A percentile compares a stretch with the other conserved stretches of the same genome.
Evolutionary conservation across 2,113 vertebrate genomes (phyloP).

Genomic region (Lanius ludovicianus): DNA sequence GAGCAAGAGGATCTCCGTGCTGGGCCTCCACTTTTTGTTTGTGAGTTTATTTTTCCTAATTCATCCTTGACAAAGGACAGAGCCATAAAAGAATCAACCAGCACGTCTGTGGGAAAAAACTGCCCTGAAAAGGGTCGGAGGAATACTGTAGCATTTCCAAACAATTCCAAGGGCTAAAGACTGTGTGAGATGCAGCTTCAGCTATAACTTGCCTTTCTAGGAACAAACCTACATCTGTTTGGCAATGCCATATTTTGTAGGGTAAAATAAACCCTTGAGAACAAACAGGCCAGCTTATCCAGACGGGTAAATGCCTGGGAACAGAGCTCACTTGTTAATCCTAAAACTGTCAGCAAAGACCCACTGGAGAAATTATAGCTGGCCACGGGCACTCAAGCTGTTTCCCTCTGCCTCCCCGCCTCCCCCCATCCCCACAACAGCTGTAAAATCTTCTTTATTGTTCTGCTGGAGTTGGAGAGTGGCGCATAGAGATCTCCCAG

Average conservation of each 20-base stretch:
- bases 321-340: slow-evolving; percentile 68
- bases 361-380: slow-evolving; percentile 66
- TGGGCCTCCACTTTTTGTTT: slow-evolving; percentile 58
- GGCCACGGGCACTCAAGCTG: slow-evolving; percentile 60
- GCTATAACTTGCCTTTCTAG: slow-evolving; percentile 69
- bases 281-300: slow-evolving; percentile 67
- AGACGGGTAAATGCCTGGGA: slow-evolving; percentile 54
- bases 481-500: background rate
- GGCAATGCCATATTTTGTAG: slow-evolving; percentile 71
- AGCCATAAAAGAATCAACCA: slow-evolving; percentile 29
- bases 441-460: slow-evolving; percentile 64
- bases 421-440: slow-evolving; percentile 46
- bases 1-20: slow-evolving; percentile 21
- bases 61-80: slow-evolving; percentile 28
- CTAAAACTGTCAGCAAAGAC: slow-evolving; percentile 55
- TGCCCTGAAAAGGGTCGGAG: slow-evolving; percentile 58
- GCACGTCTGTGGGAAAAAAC: slow-evolving; percentile 57
- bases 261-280: slow-evolving; percentile 75
- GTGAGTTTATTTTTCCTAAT: slow-evolving; percentile 62
- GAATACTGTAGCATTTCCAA: slow-evolving; percentile 52
- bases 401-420: background rate
- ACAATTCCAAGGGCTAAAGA: slow-evolving; percentile 54
- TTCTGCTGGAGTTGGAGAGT: slow-evolving; percentile 20
- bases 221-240: slow-evolving; percentile 77
- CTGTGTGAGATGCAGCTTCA: slow-evolving; percentile 36